These are phyloP conservation scores for Mellivora capensis DNA, from an alignment of 2,113 vertebrate species.

Conservation along the genomic window DNA sequence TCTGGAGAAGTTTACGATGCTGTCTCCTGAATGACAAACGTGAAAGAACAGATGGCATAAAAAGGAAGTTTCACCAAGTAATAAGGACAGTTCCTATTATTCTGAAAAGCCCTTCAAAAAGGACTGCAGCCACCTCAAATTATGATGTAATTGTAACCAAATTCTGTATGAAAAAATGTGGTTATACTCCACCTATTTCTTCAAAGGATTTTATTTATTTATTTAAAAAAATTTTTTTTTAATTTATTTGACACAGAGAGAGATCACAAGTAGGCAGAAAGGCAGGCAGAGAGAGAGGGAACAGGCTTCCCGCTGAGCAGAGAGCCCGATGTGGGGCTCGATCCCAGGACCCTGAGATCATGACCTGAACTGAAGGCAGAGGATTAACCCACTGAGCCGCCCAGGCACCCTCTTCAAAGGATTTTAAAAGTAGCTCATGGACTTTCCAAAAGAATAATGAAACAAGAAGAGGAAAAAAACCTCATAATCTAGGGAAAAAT, in stretches of 20 bases:
- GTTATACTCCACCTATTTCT: not conserved
- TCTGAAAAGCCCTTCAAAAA: not conserved
- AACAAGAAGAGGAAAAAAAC: not conserved
- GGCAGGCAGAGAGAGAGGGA: too few species aligned
- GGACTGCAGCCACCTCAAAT: not conserved
- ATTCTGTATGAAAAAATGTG: not conserved
- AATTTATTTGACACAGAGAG: too few species aligned
- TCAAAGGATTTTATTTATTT: not conserved
- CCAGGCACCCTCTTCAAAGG: not conserved
- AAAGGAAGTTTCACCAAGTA: not conserved
- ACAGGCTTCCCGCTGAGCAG: too few species aligned
- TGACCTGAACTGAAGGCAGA: too few species aligned
- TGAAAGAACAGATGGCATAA: not conserved
- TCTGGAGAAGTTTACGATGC: not conserved
- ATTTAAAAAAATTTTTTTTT: too few species aligned
- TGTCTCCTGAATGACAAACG: slow-evolving; percentile 2
- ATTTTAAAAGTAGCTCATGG: not conserved
- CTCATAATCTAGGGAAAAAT: not conserved
- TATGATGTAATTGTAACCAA: not conserved
- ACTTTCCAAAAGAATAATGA: not conserved
- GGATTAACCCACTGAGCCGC: too few species aligned
- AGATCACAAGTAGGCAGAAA: too few species aligned
- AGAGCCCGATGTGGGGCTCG: too few species aligned
- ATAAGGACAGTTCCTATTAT: not conserved
- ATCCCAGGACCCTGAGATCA: too few species aligned